phyloP scores from a whole-genome alignment of 2,888 invertebrate species.

The Watsonalla cultraria region DNA sequence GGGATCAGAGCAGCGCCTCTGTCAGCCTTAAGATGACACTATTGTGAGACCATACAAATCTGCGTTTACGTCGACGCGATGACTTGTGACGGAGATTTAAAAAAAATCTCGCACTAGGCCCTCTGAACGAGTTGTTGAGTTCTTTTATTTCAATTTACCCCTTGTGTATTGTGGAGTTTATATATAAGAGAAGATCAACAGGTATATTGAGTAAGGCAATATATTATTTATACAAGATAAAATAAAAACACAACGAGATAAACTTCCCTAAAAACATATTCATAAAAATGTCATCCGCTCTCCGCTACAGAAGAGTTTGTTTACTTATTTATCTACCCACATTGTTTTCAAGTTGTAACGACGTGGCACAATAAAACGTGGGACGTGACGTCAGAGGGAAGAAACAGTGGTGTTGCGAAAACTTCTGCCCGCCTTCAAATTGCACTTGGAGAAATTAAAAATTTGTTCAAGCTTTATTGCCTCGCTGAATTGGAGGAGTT shows the following conservation, averaged over 20 bases:
- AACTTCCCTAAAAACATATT: not conserved
- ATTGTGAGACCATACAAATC: too few species aligned
- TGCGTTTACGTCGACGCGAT: too few species aligned
- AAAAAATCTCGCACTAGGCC: too few species aligned
- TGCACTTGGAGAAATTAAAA: constrained; percentile 32
- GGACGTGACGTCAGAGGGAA: constrained; percentile 34
- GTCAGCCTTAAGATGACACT: too few species aligned
- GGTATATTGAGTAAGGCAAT: too few species aligned
- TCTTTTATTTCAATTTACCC: too few species aligned
- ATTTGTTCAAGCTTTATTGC: constrained; percentile 28
- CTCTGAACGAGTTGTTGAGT: too few species aligned
- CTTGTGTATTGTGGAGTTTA: too few species aligned
- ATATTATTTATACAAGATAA: not conserved
- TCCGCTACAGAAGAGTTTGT: not conserved
- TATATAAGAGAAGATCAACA: too few species aligned
- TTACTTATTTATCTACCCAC: constrained; percentile 1
- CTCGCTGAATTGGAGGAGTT: constrained; percentile 2
- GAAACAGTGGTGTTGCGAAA: constrained; percentile 30
- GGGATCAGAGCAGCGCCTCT: too few species aligned
- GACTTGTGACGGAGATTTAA: too few species aligned
- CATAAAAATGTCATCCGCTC: not conserved
- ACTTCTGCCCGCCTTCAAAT: constrained; percentile 35
- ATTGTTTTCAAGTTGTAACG: not conserved
- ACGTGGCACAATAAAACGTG: constrained; percentile 38
- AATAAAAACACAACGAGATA: not conserved